Evolutionary conservation across 2,113 vertebrate genomes (phyloP).

Genomic region (Engraulis encrasicolus): DNA sequence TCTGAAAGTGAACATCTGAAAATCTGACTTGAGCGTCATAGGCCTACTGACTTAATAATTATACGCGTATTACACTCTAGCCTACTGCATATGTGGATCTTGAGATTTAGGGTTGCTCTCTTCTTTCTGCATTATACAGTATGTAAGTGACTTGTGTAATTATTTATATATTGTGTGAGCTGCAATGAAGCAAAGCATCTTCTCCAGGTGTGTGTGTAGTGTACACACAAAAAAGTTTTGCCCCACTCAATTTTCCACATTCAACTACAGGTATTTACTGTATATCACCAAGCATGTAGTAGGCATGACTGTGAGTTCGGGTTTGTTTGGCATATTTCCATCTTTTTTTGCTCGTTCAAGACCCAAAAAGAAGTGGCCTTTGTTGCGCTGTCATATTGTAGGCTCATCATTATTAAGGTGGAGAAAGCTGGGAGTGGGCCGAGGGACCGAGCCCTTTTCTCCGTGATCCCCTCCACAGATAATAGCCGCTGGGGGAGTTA

Average conservation of each 20-base stretch:
- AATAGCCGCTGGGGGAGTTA: conserved; percentile 68
- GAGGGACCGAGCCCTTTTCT: not conserved
- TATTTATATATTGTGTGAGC: no score
- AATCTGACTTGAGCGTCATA: not conserved
- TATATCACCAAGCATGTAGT: not conserved
- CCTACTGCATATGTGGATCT: not conserved
- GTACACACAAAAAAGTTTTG: not conserved
- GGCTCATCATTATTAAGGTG: not conserved
- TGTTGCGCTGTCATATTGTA: not conserved
- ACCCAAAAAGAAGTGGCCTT: not conserved
- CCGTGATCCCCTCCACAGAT: conserved; percentile 60
- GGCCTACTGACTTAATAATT: not conserved
- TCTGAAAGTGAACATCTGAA: not conserved
- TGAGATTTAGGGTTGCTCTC: not conserved
- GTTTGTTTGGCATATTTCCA: not conserved
- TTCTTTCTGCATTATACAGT: no score
- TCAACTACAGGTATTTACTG: not conserved
- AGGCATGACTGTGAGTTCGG: not conserved
- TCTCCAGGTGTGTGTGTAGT: not conserved
- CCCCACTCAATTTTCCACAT: not conserved
- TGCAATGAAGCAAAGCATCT: no score
- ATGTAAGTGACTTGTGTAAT: no score
- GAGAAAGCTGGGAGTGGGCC: not conserved
- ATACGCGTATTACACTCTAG: not conserved
- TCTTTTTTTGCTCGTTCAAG: not conserved